Base-by-base conservation (phyloP, 2,888 invertebrate genomes). In the Troilus luridus region DNA sequence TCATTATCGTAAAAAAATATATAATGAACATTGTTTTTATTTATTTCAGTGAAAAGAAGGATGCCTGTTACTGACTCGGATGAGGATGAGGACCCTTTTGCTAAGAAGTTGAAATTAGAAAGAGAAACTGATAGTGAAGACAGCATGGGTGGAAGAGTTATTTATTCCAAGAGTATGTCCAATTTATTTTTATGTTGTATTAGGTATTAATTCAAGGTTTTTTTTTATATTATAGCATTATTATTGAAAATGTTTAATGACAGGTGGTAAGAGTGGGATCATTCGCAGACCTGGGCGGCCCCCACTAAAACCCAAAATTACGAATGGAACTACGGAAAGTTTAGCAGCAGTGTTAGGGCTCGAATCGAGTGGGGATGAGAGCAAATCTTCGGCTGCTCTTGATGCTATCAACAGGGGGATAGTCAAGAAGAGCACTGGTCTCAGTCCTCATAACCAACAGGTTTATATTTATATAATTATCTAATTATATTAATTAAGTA, bases 61-160 rank as follows among this genome's bases (percentile, higher is more conserved):
- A 64, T 91, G 54, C 88, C 91, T 11, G 41, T 89, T 14, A 88
- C 91, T 9, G 92, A 92, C 92, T 95, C 94, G 0, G 95, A 95
- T 92, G 95, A 94, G 17, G 94, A 94, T 7, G 94, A 94, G 72
- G 92, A 93, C 60, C 72, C 60, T 88, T 91, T 72, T 56, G 41
- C 88, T 7, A 92, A 92, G 81, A 91, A 91, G 62, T 72, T 92
- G 41, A 91, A 91, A 56, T 24, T 92, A 85, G 92, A 91, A 24
- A 27, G 58, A 58, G 92, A 91, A 24, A 91, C 91, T 56, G 92
- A 92, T 88, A 92, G 92, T 81, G 92, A 92, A 88, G 92, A 92
- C n/a, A 92, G 92, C 58, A 27, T 90, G 72, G 24, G 88, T n/a
- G 64, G 90, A 62, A 60, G 77, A 90, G 77, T 91, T 27, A 54